Percentiles rank a stretch among this genome's conserved stretches.
These are phyloP conservation scores for Suncus etruscus DNA, from an alignment of 2,113 vertebrate genomes.

Conservation along the genomic window DNA sequence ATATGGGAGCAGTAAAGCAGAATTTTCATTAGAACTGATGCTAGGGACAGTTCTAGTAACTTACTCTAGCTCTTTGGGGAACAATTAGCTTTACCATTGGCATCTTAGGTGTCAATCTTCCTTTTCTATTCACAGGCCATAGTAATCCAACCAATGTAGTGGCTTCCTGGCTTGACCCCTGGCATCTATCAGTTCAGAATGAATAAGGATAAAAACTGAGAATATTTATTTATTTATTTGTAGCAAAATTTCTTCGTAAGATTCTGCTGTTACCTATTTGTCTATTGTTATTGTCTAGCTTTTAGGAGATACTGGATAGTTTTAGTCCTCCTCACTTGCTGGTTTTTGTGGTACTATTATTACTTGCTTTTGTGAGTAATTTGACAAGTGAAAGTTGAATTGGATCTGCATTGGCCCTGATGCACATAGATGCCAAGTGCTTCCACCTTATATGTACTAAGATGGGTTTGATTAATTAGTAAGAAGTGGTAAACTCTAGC, in stretches of 20 bases:
- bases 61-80: slow-evolving; percentile 6
- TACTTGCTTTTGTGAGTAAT: not conserved
- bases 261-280: not conserved
- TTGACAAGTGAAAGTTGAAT: not conserved
- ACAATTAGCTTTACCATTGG: not conserved
- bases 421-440: not conserved
- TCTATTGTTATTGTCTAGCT: not conserved
- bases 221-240: not conserved
- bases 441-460: not conserved
- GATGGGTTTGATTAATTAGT: slow-evolving; percentile 1
- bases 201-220: not conserved
- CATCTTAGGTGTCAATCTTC: slow-evolving; percentile 18
- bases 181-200: not conserved
- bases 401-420: not conserved
- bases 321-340: not conserved
- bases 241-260: not conserved
- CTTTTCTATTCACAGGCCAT: not conserved
- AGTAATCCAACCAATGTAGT: not conserved
- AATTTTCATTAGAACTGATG: not conserved
- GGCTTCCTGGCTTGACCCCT: not conserved
- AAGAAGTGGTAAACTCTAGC: not conserved
- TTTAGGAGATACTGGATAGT: not conserved
- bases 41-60: not conserved
- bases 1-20: not conserved
- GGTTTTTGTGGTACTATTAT: not conserved